Percentiles rank a stretch among this genome's conserved stretches.
Conservation (phyloP, 2,113 vertebrate species). For the Python bivittatus region DNA sequence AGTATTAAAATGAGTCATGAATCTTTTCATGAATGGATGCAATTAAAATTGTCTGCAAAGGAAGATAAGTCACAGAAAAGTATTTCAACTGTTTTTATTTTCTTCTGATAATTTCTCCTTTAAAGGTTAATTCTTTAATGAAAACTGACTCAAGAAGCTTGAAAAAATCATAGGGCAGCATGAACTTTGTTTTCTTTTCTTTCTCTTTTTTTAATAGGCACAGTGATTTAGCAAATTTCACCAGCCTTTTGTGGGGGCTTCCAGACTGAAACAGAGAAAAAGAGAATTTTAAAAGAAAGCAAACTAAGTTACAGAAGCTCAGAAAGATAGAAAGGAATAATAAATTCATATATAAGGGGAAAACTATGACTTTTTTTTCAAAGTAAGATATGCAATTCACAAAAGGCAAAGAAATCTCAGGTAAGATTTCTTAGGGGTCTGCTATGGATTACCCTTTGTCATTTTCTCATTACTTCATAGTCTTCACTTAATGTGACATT, state of each 20-base stretch:
- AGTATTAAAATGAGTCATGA: not conserved
- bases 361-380: not conserved
- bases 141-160: slow-evolving; percentile 20
- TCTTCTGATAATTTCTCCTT: not conserved
- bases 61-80: not conserved
- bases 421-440: not conserved
- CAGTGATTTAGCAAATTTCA: slow-evolving; percentile 46
- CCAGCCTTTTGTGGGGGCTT: slow-evolving; percentile 33
- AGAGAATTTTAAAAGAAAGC: slow-evolving; percentile 39
- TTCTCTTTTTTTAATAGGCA: not conserved
- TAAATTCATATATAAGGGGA: not conserved
- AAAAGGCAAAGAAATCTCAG: not conserved
- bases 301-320: not conserved
- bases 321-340: slow-evolving; percentile 9
- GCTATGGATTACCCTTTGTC: not conserved
- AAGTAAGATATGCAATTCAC: not conserved
- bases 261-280: slow-evolving; percentile 25
- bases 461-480: slow-evolving; percentile 5
- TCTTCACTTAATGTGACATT: not conserved
- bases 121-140: not conserved
- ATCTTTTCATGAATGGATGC: not conserved
- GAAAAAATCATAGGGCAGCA: slow-evolving; percentile 47
- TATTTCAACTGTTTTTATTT: not conserved
- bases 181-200: not conserved
- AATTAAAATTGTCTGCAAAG: not conserved